These are phyloP conservation scores for Antechinus flavipes DNA, from an alignment of 2,113 vertebrate species.

Conservation along the genomic window DNA sequence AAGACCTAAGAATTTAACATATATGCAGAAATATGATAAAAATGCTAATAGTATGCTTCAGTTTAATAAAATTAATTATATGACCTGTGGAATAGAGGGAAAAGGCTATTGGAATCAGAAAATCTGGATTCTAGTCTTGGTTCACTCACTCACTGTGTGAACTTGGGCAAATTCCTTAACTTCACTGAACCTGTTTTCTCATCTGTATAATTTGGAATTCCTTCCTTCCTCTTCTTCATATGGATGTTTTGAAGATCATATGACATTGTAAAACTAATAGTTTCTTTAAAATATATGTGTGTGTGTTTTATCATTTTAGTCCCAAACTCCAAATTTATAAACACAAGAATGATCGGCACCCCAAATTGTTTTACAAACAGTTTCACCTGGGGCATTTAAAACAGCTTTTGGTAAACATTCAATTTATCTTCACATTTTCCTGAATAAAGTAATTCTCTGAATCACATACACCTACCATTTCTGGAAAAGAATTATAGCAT, in stretches of 20 bases:
- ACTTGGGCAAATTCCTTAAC: background rate
- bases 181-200: background rate
- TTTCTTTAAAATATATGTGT: background rate
- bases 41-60: background rate
- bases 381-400: background rate
- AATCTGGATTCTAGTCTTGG: background rate
- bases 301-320: too few relatives aligned
- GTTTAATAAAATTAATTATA: too few relatives aligned
- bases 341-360: background rate
- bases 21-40: background rate
- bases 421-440: background rate
- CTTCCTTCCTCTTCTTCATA: too few relatives aligned
- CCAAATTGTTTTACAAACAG: background rate
- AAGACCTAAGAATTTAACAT: background rate
- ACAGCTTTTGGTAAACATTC: background rate
- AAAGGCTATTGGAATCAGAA: background rate
- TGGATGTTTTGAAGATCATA: too few relatives aligned
- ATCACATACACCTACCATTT: background rate
- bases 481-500: background rate
- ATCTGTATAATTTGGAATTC: background rate
- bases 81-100: background rate
- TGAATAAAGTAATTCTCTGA: background rate
- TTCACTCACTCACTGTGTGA: background rate
- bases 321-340: background rate
- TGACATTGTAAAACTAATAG: background rate